Percentiles rank a stretch among this genome's conserved stretches.
Conservation (phyloP, 2,797 vertebrate genomes). For the Pteropus rufus region DNA sequence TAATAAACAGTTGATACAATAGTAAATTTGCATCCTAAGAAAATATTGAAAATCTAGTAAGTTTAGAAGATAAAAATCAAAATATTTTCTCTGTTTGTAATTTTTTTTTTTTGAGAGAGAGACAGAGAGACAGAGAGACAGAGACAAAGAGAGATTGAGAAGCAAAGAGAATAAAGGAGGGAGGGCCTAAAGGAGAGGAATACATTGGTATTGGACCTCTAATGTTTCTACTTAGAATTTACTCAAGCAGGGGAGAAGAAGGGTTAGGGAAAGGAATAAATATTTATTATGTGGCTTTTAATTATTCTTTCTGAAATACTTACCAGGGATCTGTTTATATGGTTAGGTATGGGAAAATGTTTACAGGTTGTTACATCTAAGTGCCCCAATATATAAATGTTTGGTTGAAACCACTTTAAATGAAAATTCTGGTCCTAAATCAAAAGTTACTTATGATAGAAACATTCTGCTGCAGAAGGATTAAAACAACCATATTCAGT, state of each 20-base stretch:
- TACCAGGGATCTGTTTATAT: background rate
- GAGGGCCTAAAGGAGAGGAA: background rate
- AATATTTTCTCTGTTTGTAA: background rate
- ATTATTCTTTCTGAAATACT: background rate
- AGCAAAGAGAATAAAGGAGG: fast-evolving
- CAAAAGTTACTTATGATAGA: background rate
- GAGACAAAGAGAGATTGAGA: background rate
- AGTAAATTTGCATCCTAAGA: background rate
- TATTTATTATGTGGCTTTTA: background rate
- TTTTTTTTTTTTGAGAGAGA: background rate
- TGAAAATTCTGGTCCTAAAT: background rate
- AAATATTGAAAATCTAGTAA: background rate
- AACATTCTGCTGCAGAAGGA: background rate
- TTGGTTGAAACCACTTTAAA: background rate
- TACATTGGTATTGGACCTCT: background rate
- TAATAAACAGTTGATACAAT: background rate
- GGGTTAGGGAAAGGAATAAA: background rate
- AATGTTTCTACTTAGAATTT: background rate
- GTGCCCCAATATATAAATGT: background rate
- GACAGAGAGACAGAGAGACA: background rate
- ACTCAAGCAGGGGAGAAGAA: background rate
- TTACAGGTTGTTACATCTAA: background rate
- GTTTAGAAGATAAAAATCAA: background rate
- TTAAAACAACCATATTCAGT: background rate
- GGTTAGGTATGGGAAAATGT: background rate